Base-by-base conservation (phyloP, 2,797 vertebrate genomes). In the Macroramphosus scolopax region DNA sequence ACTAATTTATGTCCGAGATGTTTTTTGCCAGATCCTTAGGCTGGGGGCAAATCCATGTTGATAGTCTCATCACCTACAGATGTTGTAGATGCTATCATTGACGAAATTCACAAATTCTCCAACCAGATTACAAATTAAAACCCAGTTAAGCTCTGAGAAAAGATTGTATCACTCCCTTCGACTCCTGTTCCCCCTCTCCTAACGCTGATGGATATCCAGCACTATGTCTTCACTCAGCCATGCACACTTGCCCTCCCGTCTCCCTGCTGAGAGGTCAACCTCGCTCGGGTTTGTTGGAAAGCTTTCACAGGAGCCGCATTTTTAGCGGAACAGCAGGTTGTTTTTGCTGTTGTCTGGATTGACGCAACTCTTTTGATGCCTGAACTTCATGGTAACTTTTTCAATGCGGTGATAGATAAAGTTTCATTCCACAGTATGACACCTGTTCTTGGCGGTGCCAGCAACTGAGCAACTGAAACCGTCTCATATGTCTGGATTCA, bases 191-290 rank as follows among this genome's bases (percentile, higher is more conserved):
- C 39, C 30, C 40, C 18, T 48, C 60, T 38, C 44, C 55, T 48
- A 51, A 63, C 16, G 2, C 59, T 82, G 73, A 83, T 50, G 66
- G 75, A 82, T 77, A 77, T 83, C 64, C 63, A 63, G 74, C 35
- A 11, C 58, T 75, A 74, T 61, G 58, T 80, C 79, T 85, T 75
- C 71, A 79, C 62, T 82, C 79, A 80, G 71, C 72, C 76, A 17
- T 78, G 70, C 74, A 67, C 49, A 29, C 67, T 76, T 49, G 63
- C 42, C 66, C 63, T 74, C 65, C 49, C 32, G 38, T 75, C 61
- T 67, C 55, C 65, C 70, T 31, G 55, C 78, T 70, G 73, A 65
- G 81, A 72, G 83, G 77, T 81, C 83, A 71, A 67, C 68, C 65
- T 64, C 22, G 51, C 38, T 58, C 53, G n/a, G 46, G 57, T 54